Conservation (phyloP, 1,140 invertebrate species). For the Drosophila yakuba region DNA sequence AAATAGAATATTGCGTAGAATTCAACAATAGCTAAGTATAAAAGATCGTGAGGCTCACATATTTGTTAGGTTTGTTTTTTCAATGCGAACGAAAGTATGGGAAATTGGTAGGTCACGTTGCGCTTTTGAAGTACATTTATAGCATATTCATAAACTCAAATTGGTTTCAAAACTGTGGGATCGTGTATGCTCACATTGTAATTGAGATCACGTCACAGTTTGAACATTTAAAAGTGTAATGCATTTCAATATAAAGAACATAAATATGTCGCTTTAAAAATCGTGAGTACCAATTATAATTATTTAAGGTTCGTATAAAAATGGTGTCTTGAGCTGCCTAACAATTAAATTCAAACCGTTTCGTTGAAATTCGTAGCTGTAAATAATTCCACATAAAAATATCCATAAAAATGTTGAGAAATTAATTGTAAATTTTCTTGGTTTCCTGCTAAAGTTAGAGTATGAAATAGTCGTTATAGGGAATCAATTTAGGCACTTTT, state of each 20-base stretch:
- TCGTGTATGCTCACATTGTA: slow-evolving; percentile 11
- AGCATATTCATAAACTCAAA: slow-evolving; percentile 22
- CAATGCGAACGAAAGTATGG: background rate
- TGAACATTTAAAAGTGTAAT: slow-evolving; percentile 1
- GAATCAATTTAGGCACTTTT: no score
- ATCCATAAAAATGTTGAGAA: no score
- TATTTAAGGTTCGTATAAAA: background rate
- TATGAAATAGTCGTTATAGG: background rate
- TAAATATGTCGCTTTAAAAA: slow-evolving; percentile 26
- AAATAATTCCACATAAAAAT: background rate
- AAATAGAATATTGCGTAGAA: no score
- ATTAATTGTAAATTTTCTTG: no score
- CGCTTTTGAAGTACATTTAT: slow-evolving; percentile 19
- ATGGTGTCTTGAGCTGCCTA: background rate
- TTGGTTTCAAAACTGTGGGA: slow-evolving; percentile 11
- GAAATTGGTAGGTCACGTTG: slow-evolving; percentile 26
- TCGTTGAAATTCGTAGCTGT: background rate
- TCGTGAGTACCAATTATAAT: slow-evolving; percentile 16
- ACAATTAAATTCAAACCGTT: background rate
- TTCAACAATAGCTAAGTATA: no score
- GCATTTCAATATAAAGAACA: slow-evolving; percentile 31
- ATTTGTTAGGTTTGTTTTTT: slow-evolving; percentile 7
- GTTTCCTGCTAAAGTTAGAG: background rate
- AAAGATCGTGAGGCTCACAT: slow-evolving; percentile 12
- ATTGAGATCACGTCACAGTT: slow-evolving; percentile 37